Evolutionary conservation across 2,113 vertebrate species (phyloP).

Genomic region (Peromyscus maniculatus): DNA sequence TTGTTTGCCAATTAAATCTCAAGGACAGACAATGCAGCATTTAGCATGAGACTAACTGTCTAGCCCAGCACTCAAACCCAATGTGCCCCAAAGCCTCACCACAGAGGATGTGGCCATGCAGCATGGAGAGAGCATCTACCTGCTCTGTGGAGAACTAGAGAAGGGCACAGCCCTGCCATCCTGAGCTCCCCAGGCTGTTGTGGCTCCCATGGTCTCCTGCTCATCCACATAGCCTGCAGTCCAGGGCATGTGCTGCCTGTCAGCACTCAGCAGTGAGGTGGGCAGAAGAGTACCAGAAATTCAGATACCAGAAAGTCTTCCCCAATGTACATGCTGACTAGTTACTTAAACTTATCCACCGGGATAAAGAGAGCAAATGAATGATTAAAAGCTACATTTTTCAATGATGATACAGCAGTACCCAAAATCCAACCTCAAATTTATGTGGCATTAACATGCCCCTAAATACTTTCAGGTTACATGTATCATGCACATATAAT

Average conservation of each 20-base stretch:
- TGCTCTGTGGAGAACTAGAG: background rate
- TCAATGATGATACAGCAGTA: accelerated
- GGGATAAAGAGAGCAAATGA: background rate
- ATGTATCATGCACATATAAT: background rate
- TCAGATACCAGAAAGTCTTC: background rate
- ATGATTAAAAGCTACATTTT: background rate
- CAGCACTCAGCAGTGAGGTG: background rate
- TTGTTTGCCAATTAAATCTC: background rate
- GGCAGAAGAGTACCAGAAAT: background rate
- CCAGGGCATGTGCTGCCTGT: background rate
- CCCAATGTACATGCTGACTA: no score
- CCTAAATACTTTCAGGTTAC: no score
- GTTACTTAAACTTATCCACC: no score
- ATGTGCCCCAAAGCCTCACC: background rate
- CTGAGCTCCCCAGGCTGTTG: background rate
- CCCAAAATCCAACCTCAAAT: background rate
- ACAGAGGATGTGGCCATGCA: background rate
- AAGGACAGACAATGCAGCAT: background rate
- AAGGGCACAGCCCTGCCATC: background rate
- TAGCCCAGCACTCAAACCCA: background rate
- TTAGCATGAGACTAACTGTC: background rate
- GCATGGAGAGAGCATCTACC: no score
- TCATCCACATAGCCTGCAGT: background rate
- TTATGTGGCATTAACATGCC: background rate
- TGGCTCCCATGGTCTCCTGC: background rate